Conservation (phyloP, 2,113 vertebrate species). For the Phainopepla nitens region DNA sequence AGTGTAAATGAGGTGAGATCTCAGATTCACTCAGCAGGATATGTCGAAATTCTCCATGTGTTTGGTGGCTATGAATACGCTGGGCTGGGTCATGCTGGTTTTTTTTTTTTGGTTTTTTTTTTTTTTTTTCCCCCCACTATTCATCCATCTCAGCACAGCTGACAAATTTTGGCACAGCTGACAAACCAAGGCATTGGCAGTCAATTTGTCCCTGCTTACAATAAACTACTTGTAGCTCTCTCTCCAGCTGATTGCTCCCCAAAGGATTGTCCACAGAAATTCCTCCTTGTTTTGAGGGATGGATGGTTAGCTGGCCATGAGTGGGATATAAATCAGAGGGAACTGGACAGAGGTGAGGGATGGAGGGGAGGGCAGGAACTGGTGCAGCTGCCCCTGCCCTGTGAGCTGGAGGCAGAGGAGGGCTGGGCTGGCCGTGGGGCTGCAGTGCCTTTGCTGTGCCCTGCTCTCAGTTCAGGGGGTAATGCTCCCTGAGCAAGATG, state of each 20-base stretch:
- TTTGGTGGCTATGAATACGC: background rate
- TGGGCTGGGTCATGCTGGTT: background rate
- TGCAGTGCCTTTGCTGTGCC: background rate
- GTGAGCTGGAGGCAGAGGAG: background rate
- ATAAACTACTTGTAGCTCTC: background rate
- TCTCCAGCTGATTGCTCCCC: background rate
- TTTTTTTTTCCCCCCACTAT: background rate
- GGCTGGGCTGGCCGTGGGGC: background rate
- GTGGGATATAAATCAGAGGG: accelerated
- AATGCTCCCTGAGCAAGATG: accelerated
- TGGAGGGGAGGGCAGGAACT: background rate
- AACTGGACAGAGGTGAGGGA: background rate
- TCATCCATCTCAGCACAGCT: background rate
- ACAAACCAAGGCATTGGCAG: background rate
- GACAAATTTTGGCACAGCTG: background rate
- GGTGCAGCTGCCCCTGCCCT: background rate
- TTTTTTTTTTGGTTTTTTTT: too few species aligned
- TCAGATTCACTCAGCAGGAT: background rate
- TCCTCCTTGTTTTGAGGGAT: background rate
- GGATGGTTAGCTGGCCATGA: accelerated
- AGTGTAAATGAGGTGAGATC: background rate
- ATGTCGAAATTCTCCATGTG: background rate
- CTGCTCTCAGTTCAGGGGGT: background rate
- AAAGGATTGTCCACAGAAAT: background rate
- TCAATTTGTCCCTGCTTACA: background rate